These are phyloP conservation scores for Miichthys miiuy DNA, from an alignment of 2,797 vertebrate species.

Conservation along the genomic window DNA sequence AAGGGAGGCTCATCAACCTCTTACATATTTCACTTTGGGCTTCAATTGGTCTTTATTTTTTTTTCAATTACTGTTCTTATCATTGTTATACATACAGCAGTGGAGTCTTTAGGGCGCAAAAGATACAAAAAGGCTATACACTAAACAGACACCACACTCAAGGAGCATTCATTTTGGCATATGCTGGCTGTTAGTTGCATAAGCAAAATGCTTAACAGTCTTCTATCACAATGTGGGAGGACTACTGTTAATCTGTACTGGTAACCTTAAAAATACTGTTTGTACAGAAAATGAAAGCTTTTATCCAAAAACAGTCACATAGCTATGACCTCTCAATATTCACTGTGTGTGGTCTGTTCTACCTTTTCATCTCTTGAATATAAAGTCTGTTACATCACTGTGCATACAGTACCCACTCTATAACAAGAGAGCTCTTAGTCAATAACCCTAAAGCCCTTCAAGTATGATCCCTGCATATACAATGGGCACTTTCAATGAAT, in stretches of 20 bases:
- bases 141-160: not conserved
- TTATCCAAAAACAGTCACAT: constrained; percentile 32
- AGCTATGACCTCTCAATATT: constrained; percentile 45
- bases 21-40: not conserved
- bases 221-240: not conserved
- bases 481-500: constrained; percentile 14
- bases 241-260: not conserved
- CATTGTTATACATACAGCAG: not conserved
- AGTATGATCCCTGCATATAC: constrained; percentile 8
- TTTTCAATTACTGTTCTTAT: not conserved
- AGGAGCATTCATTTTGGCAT: not conserved
- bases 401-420: constrained; percentile 53
- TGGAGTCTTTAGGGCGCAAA: not conserved
- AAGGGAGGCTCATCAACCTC: not conserved
- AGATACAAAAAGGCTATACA: not conserved
- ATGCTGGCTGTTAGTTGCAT: not conserved
- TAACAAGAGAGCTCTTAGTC: constrained; percentile 56
- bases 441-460: constrained; percentile 26
- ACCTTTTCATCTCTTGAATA: constrained; percentile 56
- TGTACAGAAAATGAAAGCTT: constrained; percentile 40
- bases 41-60: not conserved
- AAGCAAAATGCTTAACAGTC: not conserved
- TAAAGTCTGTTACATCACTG: constrained; percentile 52
- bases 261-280: constrained; percentile 18
- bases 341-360: constrained; percentile 67